A percentile compares a stretch with the other conserved stretches of the same genome.
phyloP scores from a whole-genome alignment of 2,888 invertebrate species.

The Cyrtodaria siliqua region DNA sequence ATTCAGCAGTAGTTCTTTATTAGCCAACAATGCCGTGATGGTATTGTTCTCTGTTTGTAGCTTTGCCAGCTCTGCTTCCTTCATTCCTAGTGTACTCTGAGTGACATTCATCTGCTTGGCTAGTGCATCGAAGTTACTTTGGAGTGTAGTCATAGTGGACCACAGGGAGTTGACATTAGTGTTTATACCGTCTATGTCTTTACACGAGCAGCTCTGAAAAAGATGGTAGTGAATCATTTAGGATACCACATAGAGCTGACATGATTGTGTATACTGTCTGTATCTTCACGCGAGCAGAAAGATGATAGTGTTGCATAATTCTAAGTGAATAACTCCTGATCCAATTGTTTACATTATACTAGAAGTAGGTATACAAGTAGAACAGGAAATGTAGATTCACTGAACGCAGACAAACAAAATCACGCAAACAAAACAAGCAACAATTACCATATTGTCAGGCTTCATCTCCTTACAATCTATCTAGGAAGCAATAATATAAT shows the following conservation, averaged over 20 bases:
- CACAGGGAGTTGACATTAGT: conserved; percentile 50
- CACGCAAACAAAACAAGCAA: no score
- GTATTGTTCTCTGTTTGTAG: conserved; percentile 43
- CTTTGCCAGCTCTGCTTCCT: conserved; percentile 24
- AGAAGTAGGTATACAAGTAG: no score
- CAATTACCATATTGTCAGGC: no score
- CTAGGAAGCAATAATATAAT: no score
- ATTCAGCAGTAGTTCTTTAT: conserved; percentile 62
- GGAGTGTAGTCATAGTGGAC: conserved; percentile 45
- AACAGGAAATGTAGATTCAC: no score
- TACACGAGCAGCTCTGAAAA: conserved; percentile 52
- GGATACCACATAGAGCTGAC: conserved; percentile 43
- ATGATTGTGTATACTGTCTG: conserved; percentile 52
- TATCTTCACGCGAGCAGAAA: conserved; percentile 60
- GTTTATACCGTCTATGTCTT: conserved; percentile 57
- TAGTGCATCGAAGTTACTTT: conserved; percentile 53
- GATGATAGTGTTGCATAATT: no score
- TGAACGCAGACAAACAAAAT: no score
- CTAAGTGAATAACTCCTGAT: no score
- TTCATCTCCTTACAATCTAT: no score
- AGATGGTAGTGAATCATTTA: no score
- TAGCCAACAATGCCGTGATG: conserved; percentile 51
- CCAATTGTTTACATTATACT: no score
- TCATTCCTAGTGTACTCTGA: conserved; percentile 49
- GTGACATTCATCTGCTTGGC: conserved; percentile 54